These are phyloP conservation scores for Cybosia mesomella DNA, from an alignment of 2,888 invertebrate species.

Conservation along the genomic window DNA sequence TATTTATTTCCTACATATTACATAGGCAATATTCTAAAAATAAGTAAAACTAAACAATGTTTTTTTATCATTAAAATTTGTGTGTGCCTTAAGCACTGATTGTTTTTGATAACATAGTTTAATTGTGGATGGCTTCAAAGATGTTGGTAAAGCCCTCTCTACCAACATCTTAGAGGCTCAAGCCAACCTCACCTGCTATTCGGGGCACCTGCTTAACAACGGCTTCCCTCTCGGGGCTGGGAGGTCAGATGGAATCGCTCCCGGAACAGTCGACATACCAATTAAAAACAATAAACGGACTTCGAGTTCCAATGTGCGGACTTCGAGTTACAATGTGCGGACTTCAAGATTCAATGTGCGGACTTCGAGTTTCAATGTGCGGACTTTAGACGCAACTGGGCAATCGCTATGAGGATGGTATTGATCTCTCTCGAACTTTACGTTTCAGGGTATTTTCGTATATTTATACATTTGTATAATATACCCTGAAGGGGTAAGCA, in stretches of 20 bases:
- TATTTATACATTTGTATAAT: neutral
- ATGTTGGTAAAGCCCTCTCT: too few relatives aligned
- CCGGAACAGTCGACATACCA: neutral
- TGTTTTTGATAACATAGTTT: neutral
- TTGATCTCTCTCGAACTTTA: too few relatives aligned
- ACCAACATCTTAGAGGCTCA: too few relatives aligned
- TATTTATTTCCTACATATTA: slow-evolving; percentile 21
- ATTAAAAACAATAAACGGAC: too few relatives aligned
- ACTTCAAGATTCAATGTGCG: too few relatives aligned
- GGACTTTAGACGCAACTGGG: too few relatives aligned
- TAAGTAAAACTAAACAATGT: slow-evolving; percentile 3
- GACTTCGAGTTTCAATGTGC: too few relatives aligned
- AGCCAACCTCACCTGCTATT: neutral
- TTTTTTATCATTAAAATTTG: slow-evolving; percentile 3
- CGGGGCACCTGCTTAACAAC: neutral
- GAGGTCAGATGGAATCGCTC: neutral
- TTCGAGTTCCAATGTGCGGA: too few relatives aligned
- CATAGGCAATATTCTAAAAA: neutral
- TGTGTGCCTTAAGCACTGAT: neutral
- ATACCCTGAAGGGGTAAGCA: too few relatives aligned
- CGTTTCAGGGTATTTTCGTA: too few relatives aligned
- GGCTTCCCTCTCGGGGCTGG: neutral
- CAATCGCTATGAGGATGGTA: too few relatives aligned
- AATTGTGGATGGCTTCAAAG: neutral
- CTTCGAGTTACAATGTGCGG: too few relatives aligned